Evolutionary conservation across 2,113 vertebrate genomes (phyloP), one percentile per base, ranked within the genome.

Genomic region (Narcine bancroftii): DNA sequence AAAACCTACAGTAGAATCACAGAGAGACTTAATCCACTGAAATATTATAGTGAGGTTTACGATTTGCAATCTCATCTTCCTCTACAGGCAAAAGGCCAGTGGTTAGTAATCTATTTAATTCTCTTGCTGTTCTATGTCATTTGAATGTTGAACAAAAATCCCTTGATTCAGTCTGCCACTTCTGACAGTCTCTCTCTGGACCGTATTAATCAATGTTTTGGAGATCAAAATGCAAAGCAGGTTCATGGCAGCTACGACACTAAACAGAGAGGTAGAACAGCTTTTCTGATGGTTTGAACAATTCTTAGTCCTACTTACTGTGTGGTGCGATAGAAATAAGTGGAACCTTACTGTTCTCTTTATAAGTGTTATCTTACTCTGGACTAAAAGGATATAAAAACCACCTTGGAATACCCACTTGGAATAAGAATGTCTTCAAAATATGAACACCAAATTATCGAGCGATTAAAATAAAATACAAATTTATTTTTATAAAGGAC

Each of bases 21-120:
- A 94, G 95, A 94, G 94, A 92, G 66, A 94, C 95, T 96, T 97
- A 96, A 97, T 96, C 95, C 96, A 96, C 95, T 94, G 94, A 96
- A 96, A 97, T 96, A 96, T 96, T 96, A 96, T 93, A 96, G 39
- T 79, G 93, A 93, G 94, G 95, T 95, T 95, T 96, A 94, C 93
- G 96, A 95, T 96, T 96, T 96, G 96, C 95, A 95, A 95, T 95
- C 94, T 95, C 94, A 94, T 96, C 95, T 96, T 96, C 95, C 94
- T 96, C 94, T 93, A 93, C 95, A 95, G 95, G 96, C 95, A 96
- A 96, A 97, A 97, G 96, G 96, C 95, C 96, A 96, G 93, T 96
- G 95, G 96, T 96, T 96, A 96, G 96, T 96, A 96, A 96, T 96
- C 95, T 96, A 96, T 95, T 96, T 96, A 96, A 96, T 97, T 96